A percentile compares a stretch with the other conserved stretches of the same genome.
Conservation (phyloP, 2,113 vertebrate species). For the Petaurus breviceps region DNA sequence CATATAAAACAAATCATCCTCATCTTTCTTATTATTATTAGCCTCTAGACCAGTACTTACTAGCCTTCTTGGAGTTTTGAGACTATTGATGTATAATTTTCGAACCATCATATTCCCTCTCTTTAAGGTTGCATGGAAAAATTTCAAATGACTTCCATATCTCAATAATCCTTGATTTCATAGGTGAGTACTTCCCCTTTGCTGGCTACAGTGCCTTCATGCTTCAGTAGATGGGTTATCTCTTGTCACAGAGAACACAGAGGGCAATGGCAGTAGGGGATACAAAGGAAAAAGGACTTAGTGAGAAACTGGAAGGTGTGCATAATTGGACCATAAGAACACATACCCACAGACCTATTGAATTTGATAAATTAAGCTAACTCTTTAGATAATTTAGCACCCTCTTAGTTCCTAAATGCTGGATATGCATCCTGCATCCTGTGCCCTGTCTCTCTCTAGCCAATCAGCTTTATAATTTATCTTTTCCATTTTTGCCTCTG, state of each 20-base stretch:
- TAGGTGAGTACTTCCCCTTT: neutral
- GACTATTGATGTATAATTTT: too few species aligned
- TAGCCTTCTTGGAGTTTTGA: neutral
- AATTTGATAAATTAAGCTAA: neutral
- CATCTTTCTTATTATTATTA: neutral
- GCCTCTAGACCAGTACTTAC: neutral
- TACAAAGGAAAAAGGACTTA: neutral
- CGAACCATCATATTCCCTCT: neutral
- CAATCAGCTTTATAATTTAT: neutral
- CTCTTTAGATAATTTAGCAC: neutral
- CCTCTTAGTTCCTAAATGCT: neutral
- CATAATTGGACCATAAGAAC: neutral
- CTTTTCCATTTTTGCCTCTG: neutral
- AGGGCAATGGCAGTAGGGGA: neutral
- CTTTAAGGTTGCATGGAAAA: neutral
- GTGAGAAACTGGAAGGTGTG: neutral
- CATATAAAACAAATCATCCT: neutral
- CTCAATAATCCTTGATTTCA: neutral
- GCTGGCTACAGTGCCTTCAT: neutral
- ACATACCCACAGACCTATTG: neutral
- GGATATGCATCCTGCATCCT: neutral
- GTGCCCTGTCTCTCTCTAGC: neutral
- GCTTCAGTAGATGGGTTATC: neutral
- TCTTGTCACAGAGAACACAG: neutral
- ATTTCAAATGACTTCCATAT: neutral